These are phyloP conservation scores for Schizothorax lantsangensis DNA, from an alignment of 2,797 vertebrate species.

Conservation along the genomic window DNA sequence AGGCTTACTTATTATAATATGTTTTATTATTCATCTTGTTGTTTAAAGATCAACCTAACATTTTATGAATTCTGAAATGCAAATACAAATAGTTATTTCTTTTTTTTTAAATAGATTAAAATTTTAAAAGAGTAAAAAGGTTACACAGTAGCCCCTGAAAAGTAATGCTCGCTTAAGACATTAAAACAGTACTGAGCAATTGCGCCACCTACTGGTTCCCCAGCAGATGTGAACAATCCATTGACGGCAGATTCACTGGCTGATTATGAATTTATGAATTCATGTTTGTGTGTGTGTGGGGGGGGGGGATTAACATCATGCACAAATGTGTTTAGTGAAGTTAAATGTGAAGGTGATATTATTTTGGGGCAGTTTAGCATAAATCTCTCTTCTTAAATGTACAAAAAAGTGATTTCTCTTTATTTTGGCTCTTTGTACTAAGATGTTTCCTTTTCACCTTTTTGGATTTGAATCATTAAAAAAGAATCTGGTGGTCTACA, in stretches of 20 bases:
- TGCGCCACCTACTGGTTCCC: constrained; percentile 15
- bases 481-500: background rate
- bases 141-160: background rate
- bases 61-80: background rate
- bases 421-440: background rate
- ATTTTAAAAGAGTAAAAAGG: background rate
- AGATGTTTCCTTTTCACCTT: background rate
- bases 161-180: background rate
- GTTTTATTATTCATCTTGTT: background rate
- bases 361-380: background rate
- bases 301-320: background rate
- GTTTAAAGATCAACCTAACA: background rate
- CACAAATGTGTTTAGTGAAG: background rate
- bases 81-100: background rate
- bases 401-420: background rate
- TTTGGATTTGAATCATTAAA: background rate
- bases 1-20: too few relatives aligned
- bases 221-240: too few relatives aligned
- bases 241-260: background rate
- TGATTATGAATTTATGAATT: background rate
- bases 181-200: background rate
- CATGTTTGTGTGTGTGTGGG: background rate
- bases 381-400: background rate
- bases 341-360: background rate
- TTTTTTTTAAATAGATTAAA: background rate